Evolutionary conservation across 2,113 vertebrate species (phyloP).

Genomic region (Nannobrachium achirus): DNA sequence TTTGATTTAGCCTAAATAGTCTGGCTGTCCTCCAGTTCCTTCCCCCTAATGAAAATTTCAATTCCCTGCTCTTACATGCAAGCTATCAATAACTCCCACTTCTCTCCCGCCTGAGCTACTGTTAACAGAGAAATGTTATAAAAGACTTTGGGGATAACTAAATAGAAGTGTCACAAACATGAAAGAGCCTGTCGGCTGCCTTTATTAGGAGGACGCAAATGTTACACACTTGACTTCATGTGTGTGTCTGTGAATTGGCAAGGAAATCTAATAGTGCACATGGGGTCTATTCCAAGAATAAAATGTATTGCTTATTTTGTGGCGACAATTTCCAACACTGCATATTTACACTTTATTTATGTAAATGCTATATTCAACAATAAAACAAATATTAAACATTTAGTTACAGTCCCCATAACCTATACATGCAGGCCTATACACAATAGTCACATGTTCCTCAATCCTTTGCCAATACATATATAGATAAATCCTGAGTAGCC

Average conservation of each 20-base stretch:
- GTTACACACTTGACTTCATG: neutral
- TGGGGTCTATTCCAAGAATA: neutral
- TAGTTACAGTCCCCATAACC: neutral
- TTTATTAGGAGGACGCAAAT: slow-evolving; percentile 18
- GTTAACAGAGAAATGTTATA: slow-evolving; percentile 35
- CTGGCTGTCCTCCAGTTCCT: slow-evolving; percentile 67
- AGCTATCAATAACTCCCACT: slow-evolving; percentile 61
- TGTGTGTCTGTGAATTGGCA: slow-evolving; percentile 5
- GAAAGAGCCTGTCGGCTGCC: slow-evolving; percentile 3
- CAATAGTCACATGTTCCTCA: neutral
- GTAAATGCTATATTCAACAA: slow-evolving; percentile 2
- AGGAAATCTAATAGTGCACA: slow-evolving; percentile 3
- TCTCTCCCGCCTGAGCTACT: slow-evolving; percentile 30
- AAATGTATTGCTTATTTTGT: slow-evolving; percentile 10
- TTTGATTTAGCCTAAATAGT: slow-evolving; percentile 74
- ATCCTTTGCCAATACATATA: neutral
- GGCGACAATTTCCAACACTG: neutral
- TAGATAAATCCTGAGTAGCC: too few relatives aligned
- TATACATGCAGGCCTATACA: neutral
- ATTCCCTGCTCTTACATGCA: slow-evolving; percentile 61
- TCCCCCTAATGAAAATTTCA: slow-evolving; percentile 72
- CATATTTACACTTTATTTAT: neutral
- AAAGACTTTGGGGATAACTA: slow-evolving; percentile 37
- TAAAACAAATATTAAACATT: slow-evolving; percentile 5
- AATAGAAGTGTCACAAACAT: slow-evolving; percentile 45